Percentiles rank a stretch among this genome's conserved stretches.
Conservation (phyloP, 2,888 invertebrate genomes). For the Nomada ruficornis region DNA sequence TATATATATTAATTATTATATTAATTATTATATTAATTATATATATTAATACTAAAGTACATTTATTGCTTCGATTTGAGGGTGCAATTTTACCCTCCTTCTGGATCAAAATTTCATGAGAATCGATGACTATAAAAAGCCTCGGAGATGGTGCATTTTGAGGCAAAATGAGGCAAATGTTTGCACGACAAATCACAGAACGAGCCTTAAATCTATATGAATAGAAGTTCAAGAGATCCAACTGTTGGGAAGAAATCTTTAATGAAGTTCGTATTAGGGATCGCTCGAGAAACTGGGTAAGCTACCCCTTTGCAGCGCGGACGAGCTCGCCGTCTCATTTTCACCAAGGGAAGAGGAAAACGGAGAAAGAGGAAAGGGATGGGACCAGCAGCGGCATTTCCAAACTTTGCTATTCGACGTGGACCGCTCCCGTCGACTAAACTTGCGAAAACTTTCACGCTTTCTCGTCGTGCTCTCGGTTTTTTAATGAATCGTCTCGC, state of each 20-base stretch:
- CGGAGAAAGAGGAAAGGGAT: neutral
- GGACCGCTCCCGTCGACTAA: constrained; percentile 37
- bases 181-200: constrained; percentile 46
- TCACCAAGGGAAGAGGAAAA: neutral
- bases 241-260: constrained; percentile 52
- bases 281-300: constrained; percentile 58
- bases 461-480: constrained; percentile 35
- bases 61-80: neutral
- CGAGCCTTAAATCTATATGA: constrained; percentile 53
- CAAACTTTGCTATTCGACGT: constrained; percentile 55
- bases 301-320: constrained; percentile 28
- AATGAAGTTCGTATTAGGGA: constrained; percentile 64
- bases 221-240: constrained; percentile 44
- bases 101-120: constrained; percentile 17
- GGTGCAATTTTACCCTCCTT: constrained; percentile 8
- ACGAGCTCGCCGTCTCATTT: constrained; percentile 42
- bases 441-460: constrained; percentile 57
- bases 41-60: too few species aligned
- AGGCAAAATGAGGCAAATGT: constrained; percentile 48
- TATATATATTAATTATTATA: too few species aligned
- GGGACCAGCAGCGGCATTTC: constrained; percentile 28
- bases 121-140: constrained; percentile 25
- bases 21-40: too few species aligned
- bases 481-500: constrained; percentile 67
- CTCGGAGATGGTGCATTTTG: constrained; percentile 32